Base-by-base conservation (phyloP, 2,113 vertebrate genomes). In the Eurypyga helias region DNA sequence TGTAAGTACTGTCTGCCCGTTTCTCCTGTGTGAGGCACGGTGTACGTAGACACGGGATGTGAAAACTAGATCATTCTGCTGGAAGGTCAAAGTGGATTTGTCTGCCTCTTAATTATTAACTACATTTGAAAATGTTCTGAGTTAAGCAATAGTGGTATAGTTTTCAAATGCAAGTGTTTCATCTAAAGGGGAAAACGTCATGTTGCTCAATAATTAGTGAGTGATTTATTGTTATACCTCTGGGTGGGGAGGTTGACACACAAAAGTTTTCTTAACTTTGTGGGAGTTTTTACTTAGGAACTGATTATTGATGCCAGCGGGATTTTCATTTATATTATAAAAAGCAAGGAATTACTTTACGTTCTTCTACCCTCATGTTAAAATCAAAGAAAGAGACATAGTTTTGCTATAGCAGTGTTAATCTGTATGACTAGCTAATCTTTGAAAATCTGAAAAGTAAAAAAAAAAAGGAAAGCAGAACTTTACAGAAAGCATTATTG, bases 221-320 rank as follows among this genome's bases (percentile, higher is more conserved):
- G 12, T 34, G 17, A 29, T 61, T 69, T 73, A 28, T 43, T 26
- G 6, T 77, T 81, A 1, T 4, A 41, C 31, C 9, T 9, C 10
- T 6, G 7, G 43, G 28, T 1, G 1, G 1, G 26, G 7, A 3
- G 0, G 0, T 28, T 45, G 38, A 19, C 7, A 34, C 18, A 34
- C 24, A 48, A 70, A 77, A 78, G 29, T 13, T 80, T 91, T 49
- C 48, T 51, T 25, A 80, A n/a, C 17, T 80, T 89, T 49, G 23
- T 69, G 34, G 10, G 33, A 80, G 28, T 38, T 75, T 82, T 89
- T 78, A 25, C 36, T 36, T 62, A 25, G 34, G 29, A 66, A 66
- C 33, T 66, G 36, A 34, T 81, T 78, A 34, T 65, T 82, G 18
- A 21, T 81, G 33, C 45, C 54, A 48, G 29, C 84, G 20, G 51